Conservation (phyloP, 2,113 vertebrate species). For the Tachysurus vachellii region DNA sequence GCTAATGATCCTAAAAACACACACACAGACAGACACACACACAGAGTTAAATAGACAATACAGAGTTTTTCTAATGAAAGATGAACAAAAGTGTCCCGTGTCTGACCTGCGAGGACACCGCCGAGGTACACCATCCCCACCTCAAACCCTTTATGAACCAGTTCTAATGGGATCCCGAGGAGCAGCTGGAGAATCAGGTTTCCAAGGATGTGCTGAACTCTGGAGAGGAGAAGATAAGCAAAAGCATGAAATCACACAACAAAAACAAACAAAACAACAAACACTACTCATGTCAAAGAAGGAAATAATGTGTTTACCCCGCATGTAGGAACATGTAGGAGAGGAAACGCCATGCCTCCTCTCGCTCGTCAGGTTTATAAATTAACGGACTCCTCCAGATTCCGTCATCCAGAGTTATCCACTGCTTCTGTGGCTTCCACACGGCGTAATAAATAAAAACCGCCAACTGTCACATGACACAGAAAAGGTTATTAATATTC, state of each 20-base stretch:
- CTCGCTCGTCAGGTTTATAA: conserved; percentile 72
- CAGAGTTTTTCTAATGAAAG: too few species aligned
- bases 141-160: conserved; percentile 90
- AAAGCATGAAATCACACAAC: neutral
- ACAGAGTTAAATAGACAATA: too few species aligned
- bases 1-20: conserved; percentile 79
- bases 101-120: conserved; percentile 85
- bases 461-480: conserved; percentile 69
- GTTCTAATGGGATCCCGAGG: conserved; percentile 85
- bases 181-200: conserved; percentile 86
- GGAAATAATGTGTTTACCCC: conserved; percentile 73
- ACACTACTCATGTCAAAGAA: neutral
- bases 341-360: conserved; percentile 87
- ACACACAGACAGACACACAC: too few species aligned
- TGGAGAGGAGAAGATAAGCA: conserved; percentile 53
- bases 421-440: conserved; percentile 88
- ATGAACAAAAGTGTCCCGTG: neutral
- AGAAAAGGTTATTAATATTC: neutral
- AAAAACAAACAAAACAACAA: neutral
- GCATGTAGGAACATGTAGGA: conserved; percentile 95
- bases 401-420: conserved; percentile 80
- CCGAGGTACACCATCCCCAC: conserved; percentile 86
- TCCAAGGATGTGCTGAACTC: conserved; percentile 85
- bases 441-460: conserved; percentile 90
- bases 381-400: conserved; percentile 82